Percentiles rank a stretch among this genome's conserved stretches.
phyloP scores from a whole-genome alignment of 2,888 invertebrate genomes.

The Tigriopus californicus region DNA sequence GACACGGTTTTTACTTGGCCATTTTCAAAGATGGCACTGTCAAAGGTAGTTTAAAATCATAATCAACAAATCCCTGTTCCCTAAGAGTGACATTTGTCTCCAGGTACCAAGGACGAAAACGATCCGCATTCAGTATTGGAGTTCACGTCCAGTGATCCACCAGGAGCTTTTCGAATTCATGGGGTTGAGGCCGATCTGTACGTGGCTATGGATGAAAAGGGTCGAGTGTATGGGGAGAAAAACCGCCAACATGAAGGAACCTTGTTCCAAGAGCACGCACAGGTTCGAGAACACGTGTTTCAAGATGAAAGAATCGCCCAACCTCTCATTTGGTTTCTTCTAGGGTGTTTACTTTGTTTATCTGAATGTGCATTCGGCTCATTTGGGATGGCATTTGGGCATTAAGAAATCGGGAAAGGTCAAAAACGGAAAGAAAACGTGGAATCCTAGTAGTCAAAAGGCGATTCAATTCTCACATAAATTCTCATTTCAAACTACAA shows the following conservation, averaged over 20 bases:
- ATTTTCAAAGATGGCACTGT: background rate
- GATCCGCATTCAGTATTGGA: background rate
- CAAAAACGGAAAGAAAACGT: background rate
- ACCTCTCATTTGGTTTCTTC: background rate
- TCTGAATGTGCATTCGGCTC: background rate
- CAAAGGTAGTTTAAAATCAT: background rate
- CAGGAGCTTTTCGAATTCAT: slow-evolving; percentile 36
- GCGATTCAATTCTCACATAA: background rate
- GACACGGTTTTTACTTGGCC: background rate
- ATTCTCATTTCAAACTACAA: too few relatives aligned
- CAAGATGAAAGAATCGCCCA: too few relatives aligned
- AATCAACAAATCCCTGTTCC: background rate
- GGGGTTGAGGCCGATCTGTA: slow-evolving; percentile 36
- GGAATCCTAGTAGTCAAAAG: background rate
- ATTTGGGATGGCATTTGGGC: background rate
- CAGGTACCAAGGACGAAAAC: background rate
- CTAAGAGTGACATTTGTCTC: background rate
- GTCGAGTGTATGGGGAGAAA: slow-evolving; percentile 38
- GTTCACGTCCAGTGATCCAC: background rate
- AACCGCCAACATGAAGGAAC: background rate
- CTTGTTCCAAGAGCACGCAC: slow-evolving; percentile 1
- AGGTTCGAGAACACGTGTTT: background rate
- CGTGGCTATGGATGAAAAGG: slow-evolving; percentile 39
- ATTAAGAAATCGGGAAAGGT: background rate
- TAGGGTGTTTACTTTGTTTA: background rate